Percentiles rank a stretch among this genome's conserved stretches.
Evolutionary conservation across 2,888 invertebrate genomes (phyloP).

Genomic region (Sesia apiformis): DNA sequence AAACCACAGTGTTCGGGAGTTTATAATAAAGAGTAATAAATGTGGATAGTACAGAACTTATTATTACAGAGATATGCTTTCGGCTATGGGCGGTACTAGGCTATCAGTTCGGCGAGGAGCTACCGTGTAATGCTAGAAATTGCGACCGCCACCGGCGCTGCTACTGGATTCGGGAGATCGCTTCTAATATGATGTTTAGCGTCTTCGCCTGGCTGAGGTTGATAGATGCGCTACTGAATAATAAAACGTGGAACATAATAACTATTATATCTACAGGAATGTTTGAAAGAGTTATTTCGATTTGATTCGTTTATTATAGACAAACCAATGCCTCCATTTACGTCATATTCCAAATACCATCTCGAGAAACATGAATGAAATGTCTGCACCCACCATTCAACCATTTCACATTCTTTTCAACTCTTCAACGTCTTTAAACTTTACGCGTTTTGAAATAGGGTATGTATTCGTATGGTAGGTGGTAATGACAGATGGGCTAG

Average conservation of each 20-base stretch:
- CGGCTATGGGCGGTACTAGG: slow-evolving; percentile 35
- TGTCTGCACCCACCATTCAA: slow-evolving; percentile 45
- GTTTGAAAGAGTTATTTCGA: no score
- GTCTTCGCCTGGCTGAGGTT: not conserved
- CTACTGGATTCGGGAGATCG: slow-evolving; percentile 15
- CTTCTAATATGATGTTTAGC: slow-evolving; percentile 8
- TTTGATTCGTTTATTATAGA: slow-evolving; percentile 4
- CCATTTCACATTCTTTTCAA: slow-evolving; percentile 16
- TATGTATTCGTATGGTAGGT: slow-evolving; percentile 10
- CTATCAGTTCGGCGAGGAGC: slow-evolving; percentile 24
- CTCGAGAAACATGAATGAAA: slow-evolving; percentile 58
- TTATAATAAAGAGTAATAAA: slow-evolving; percentile 8
- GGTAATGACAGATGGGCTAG: slow-evolving; percentile 22
- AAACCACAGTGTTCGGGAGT: not conserved
- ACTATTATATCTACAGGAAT: no score
- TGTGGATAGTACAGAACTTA: slow-evolving; percentile 3
- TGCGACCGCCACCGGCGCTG: slow-evolving; percentile 10
- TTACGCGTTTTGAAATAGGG: slow-evolving; percentile 1
- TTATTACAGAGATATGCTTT: slow-evolving; percentile 9
- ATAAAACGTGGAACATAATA: not conserved
- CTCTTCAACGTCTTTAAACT: not conserved
- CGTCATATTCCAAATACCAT: slow-evolving; percentile 50
- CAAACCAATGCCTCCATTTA: slow-evolving; percentile 5
- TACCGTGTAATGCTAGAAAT: slow-evolving; percentile 24
- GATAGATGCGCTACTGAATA: not conserved